A percentile compares a stretch with the other conserved stretches of the same genome.
Evolutionary conservation across 1,140 invertebrate species (phyloP).

Genomic region (Panonychus citri): DNA sequence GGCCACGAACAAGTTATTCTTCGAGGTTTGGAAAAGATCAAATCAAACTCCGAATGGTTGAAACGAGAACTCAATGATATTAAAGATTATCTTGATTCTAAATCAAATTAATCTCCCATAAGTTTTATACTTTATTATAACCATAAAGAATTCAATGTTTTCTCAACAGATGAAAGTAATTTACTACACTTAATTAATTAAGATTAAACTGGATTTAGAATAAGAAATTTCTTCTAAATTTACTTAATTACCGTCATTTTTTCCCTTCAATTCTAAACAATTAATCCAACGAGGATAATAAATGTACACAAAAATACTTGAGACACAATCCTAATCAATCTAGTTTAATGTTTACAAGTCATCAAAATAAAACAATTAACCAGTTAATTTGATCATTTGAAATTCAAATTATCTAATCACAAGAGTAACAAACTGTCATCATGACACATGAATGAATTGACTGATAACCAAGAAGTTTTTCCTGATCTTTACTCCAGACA

Average conservation of each 20-base stretch:
- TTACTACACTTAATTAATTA: not conserved
- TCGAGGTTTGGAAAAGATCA: constrained; percentile 43
- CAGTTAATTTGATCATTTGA: no score
- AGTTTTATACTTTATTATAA: not conserved
- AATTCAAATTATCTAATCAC: no score
- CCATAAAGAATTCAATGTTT: not conserved
- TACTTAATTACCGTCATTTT: not conserved
- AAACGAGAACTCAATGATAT: not conserved
- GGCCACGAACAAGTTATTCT: constrained; percentile 63
- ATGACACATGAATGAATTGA: no score
- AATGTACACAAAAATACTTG: no score
- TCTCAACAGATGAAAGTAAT: not conserved
- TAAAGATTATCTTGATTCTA: not conserved
- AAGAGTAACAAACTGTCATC: no score
- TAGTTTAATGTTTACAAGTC: no score
- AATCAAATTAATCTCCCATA: not conserved
- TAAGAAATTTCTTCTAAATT: not conserved
- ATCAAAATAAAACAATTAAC: no score
- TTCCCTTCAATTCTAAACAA: not conserved
- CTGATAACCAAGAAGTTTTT: no score
- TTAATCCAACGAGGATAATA: no score
- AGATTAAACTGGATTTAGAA: not conserved
- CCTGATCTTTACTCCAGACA: no score
- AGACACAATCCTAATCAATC: no score
- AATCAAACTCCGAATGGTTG: not conserved